A percentile compares a stretch with the other conserved stretches of the same genome.
These are phyloP conservation scores for Aphelinus certus DNA, from an alignment of 1,140 invertebrate genomes.

Conservation along the genomic window DNA sequence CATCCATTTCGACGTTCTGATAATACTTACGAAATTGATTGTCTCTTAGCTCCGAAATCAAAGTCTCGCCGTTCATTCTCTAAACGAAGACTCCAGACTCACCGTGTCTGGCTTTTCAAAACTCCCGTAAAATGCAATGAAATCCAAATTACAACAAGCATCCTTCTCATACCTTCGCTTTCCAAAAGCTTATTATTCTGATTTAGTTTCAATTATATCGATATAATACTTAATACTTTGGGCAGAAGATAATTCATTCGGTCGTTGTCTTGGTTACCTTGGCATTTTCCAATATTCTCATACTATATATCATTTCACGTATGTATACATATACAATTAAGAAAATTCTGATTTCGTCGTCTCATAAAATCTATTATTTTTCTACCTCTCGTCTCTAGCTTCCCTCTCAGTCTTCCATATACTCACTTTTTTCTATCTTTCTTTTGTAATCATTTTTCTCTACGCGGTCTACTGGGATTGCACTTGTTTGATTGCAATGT, in stretches of 20 bases:
- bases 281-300: slow-evolving; percentile 22
- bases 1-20: slow-evolving; percentile 42
- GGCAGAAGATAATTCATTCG: slow-evolving; percentile 33
- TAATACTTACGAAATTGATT: slow-evolving; percentile 51
- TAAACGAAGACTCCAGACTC: not conserved
- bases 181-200: slow-evolving; percentile 10
- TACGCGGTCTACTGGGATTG: slow-evolving; percentile 28
- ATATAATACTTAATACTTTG: slow-evolving; percentile 33
- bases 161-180: not conserved
- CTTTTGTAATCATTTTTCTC: not conserved
- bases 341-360: slow-evolving; percentile 30
- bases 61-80: slow-evolving; percentile 5
- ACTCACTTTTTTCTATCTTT: slow-evolving; percentile 3
- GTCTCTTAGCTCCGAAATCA: slow-evolving; percentile 42
- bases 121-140: slow-evolving; percentile 22
- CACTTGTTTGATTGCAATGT: slow-evolving; percentile 30
- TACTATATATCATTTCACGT: not conserved
- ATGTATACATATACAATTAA: slow-evolving; percentile 18
- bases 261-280: slow-evolving; percentile 36
- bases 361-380: slow-evolving; percentile 1
- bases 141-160: slow-evolving; percentile 16
- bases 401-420: not conserved
- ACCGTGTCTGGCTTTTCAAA: slow-evolving; percentile 8
- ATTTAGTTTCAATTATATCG: slow-evolving; percentile 8
- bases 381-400: not conserved